phyloP scores from a whole-genome alignment of 2,113 vertebrate genomes.

The Hyperoodon ampullatus region DNA sequence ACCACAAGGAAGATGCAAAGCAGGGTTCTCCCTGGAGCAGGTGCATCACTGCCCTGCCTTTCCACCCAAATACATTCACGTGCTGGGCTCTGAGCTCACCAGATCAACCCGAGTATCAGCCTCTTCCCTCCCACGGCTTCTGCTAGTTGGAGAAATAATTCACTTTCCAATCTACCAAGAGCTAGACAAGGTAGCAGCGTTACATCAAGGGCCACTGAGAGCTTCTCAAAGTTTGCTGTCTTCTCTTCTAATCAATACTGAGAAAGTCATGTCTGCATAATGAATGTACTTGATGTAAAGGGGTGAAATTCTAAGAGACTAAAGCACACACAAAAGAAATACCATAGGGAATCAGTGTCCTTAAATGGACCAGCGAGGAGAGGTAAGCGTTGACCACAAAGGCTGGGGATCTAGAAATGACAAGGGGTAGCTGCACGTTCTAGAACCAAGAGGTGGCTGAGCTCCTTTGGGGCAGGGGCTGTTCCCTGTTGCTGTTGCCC shows the following conservation, averaged over 20 bases:
- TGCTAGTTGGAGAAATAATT: not conserved
- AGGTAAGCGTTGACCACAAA: not conserved
- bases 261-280: not conserved
- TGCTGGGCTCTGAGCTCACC: not conserved
- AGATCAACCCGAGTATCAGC: accelerated
- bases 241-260: not conserved
- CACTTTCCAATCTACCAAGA: not conserved
- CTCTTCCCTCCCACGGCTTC: not conserved
- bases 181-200: not conserved
- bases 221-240: not conserved
- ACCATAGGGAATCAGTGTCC: not conserved
- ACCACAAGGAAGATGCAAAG: not conserved
- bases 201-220: not conserved
- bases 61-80: accelerated
- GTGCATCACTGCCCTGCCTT: not conserved
- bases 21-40: not conserved
- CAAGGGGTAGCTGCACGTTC: not conserved
- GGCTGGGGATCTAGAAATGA: not conserved
- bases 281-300: not conserved
- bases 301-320: not conserved
- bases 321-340: not conserved
- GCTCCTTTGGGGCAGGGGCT: not conserved
- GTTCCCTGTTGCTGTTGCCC: not conserved
- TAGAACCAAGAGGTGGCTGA: not conserved
- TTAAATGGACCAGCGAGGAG: not conserved